Conservation (phyloP, 2,797 vertebrate genomes). For the Tympanoctomys barrerae region DNA sequence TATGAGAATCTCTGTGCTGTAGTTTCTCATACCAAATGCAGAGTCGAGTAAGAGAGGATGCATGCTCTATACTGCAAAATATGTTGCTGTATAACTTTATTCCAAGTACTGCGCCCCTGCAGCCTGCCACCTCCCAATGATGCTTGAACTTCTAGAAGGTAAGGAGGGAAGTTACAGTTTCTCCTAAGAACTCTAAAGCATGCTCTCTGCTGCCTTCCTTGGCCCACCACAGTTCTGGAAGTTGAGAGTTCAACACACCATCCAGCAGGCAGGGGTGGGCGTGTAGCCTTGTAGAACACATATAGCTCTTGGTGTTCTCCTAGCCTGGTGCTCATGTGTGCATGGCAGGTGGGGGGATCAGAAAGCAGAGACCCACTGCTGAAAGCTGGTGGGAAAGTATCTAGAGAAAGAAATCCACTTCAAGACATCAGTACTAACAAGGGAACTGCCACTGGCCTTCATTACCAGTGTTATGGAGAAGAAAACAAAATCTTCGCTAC, state of each 20-base stretch:
- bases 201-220: neutral
- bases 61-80: neutral
- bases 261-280: neutral
- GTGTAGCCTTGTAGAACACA: neutral
- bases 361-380: neutral
- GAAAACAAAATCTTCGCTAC: conserved; percentile 61
- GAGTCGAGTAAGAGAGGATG: neutral
- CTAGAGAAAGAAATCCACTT: neutral
- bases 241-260: neutral
- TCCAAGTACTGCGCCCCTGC: neutral
- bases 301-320: neutral
- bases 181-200: neutral
- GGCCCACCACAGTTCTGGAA: neutral
- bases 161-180: rapidly evolving
- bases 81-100: neutral
- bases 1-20: neutral
- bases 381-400: neutral
- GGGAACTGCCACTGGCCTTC: conserved; percentile 41
- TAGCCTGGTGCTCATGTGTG: too few species aligned
- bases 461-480: conserved; percentile 24
- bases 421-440: neutral
- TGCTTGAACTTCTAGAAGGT: neutral
- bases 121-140: neutral
- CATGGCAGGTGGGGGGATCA: neutral
- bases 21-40: neutral